These are phyloP conservation scores for Callipepla californica DNA, from an alignment of 2,113 vertebrate species.

Conservation along the genomic window DNA sequence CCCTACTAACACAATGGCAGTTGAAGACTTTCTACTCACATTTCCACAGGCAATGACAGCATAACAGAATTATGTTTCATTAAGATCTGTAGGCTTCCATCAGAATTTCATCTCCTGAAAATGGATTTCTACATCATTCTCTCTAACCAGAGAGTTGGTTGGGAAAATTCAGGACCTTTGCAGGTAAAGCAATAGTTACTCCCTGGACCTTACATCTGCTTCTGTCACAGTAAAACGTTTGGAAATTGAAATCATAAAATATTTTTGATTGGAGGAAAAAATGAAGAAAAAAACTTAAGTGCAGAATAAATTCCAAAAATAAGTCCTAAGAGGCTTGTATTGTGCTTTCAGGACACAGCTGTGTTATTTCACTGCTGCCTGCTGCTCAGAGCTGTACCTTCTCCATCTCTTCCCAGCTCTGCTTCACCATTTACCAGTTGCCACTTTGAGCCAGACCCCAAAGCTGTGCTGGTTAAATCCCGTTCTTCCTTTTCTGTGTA, in stretches of 20 bases:
- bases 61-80: constrained; percentile 8
- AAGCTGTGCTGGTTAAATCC: not conserved
- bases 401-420: not conserved
- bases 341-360: not conserved
- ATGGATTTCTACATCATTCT: not conserved
- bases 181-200: not conserved
- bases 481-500: not conserved
- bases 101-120: constrained; percentile 25
- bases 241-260: not conserved
- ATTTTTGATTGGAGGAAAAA: not conserved
- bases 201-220: not conserved
- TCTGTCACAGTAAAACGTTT: not conserved
- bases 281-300: not conserved
- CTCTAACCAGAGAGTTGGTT: not conserved
- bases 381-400: not conserved
- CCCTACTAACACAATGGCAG: not conserved
- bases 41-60: constrained; percentile 16
- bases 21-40: not conserved
- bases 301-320: not conserved
- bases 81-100: constrained; percentile 1
- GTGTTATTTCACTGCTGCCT: not conserved
- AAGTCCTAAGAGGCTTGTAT: not conserved
- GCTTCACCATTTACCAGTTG: not conserved
- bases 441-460: not conserved
- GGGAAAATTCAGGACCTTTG: not conserved